Evolutionary conservation across 2,797 vertebrate species (phyloP).

Genomic region (Tinamus major): DNA sequence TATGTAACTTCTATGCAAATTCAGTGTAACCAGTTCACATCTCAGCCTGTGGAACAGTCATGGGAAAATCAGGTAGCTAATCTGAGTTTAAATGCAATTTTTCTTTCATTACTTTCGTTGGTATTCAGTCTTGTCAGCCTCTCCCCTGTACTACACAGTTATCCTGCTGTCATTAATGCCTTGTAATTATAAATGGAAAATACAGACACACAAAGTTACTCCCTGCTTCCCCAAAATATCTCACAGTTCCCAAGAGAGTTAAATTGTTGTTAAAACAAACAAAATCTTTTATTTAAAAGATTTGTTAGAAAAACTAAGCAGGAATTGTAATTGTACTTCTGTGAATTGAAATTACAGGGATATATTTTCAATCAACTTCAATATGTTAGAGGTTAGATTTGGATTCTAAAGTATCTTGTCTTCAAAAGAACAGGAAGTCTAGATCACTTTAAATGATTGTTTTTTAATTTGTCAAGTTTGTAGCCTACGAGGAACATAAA

Average conservation of each 20-base stretch:
- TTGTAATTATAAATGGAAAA: neutral
- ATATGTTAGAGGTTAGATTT: neutral
- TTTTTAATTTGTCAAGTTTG: neutral
- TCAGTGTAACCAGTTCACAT: neutral
- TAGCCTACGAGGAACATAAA: neutral
- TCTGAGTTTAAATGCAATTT: neutral
- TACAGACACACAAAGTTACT: neutral
- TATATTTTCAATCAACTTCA: fast-evolving
- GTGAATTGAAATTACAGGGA: neutral
- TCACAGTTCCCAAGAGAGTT: neutral
- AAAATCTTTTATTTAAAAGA: neutral
- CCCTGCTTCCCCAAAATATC: neutral
- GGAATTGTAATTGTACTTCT: neutral
- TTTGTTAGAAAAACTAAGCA: neutral
- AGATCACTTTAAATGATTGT: neutral
- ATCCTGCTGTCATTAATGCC: neutral
- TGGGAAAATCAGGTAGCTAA: neutral
- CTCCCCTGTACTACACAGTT: neutral
- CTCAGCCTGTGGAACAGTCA: neutral
- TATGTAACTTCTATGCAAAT: neutral
- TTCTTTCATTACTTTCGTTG: slow-evolving; percentile 6
- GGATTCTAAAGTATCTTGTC: neutral
- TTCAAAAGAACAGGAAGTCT: neutral
- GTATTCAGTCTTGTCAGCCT: neutral
- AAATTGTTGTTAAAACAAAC: neutral